These are phyloP conservation scores for Caradrina clavipalpis DNA, from an alignment of 2,888 invertebrate genomes.

Conservation along the genomic window DNA sequence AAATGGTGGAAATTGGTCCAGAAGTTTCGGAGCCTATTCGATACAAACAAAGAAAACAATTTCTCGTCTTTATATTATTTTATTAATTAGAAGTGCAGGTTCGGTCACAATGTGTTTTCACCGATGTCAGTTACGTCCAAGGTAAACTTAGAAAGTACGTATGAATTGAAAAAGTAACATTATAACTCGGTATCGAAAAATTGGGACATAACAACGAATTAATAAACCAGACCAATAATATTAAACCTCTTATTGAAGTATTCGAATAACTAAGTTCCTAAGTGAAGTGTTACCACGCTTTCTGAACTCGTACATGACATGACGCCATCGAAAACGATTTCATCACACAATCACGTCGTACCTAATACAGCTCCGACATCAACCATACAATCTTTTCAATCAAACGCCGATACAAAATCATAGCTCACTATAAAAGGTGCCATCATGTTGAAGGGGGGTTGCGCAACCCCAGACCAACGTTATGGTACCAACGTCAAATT, in stretches of 20 bases:
- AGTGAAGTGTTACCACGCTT: slow-evolving; percentile 10
- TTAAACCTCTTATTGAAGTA: background rate
- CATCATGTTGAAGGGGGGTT: slow-evolving; percentile 59
- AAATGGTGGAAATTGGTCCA: too few species aligned
- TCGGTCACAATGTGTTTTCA: too few species aligned
- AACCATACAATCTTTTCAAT: slow-evolving; percentile 54
- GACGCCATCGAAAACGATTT: slow-evolving; percentile 26
- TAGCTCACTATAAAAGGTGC: slow-evolving; percentile 54
- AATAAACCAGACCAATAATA: too few species aligned
- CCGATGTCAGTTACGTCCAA: too few species aligned
- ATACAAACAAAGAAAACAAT: too few species aligned
- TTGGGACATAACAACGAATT: too few species aligned
- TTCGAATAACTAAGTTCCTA: background rate
- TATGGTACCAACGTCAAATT: slow-evolving; percentile 50
- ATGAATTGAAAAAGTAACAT: too few species aligned
- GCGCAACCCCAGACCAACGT: slow-evolving; percentile 61
- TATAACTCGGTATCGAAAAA: too few species aligned
- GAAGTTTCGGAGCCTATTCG: too few species aligned
- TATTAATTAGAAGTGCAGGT: too few species aligned
- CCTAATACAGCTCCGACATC: slow-evolving; percentile 13
- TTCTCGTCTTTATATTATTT: too few species aligned
- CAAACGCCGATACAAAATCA: slow-evolving; percentile 47
- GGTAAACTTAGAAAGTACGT: too few species aligned
- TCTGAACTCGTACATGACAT: slow-evolving; percentile 15
- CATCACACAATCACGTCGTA: slow-evolving; percentile 31